Percentiles rank a stretch among this genome's conserved stretches.
These are phyloP conservation scores for Tolypeutes matacus DNA, from an alignment of 2,797 vertebrate genomes.

Conservation along the genomic window DNA sequence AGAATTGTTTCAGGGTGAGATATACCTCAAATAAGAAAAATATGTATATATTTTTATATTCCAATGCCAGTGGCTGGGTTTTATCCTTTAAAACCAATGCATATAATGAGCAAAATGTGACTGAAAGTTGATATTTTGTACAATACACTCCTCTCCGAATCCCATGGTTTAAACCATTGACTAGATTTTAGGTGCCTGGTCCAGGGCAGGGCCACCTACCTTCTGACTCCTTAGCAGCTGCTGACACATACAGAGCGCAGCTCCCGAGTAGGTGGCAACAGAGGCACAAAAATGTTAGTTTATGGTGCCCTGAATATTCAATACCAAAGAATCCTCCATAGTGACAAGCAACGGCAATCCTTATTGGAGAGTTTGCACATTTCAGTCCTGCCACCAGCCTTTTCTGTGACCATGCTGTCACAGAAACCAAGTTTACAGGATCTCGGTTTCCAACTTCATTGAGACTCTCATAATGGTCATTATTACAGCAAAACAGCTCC, in stretches of 20 bases:
- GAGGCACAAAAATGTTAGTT: not conserved
- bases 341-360: not conserved
- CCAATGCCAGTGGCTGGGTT: not conserved
- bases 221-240: not conserved
- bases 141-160: not conserved
- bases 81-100: conserved; percentile 14
- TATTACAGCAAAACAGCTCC: not conserved
- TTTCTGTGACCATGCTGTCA: not conserved
- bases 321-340: not conserved
- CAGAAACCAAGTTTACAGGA: not conserved
- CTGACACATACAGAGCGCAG: not conserved
- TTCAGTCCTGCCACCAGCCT: not conserved
- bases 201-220: not conserved
- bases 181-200: not conserved
- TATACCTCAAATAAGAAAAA: not conserved
- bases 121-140: not conserved
- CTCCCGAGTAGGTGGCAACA: not conserved
- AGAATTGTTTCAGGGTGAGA: conserved; percentile 13
- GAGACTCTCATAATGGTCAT: not conserved
- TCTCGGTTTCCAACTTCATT: not conserved
- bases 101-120: not conserved
- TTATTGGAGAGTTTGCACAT: not conserved
- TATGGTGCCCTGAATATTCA: conserved; percentile 33
- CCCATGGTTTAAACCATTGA: not conserved
- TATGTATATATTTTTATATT: not conserved